Evolutionary conservation across 2,113 vertebrate genomes (phyloP).

Genomic region (Corvus cornix): DNA sequence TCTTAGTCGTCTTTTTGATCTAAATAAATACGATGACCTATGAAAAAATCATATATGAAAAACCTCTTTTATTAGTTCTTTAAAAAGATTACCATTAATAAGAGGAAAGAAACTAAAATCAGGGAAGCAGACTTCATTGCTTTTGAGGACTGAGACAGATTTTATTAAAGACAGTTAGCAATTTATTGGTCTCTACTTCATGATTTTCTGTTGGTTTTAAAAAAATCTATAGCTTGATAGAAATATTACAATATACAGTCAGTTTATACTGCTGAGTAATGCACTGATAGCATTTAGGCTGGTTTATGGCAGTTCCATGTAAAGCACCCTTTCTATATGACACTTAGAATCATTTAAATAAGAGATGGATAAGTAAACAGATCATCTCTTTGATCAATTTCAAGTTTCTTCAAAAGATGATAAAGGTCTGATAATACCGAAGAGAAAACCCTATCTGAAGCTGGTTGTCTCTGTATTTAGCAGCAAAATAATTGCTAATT

Average conservation of each 20-base stretch:
- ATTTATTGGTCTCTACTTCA: not conserved
- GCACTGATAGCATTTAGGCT: slow-evolving; percentile 2
- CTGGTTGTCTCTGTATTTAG: not conserved
- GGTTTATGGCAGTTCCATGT: not conserved
- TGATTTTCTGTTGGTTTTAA: not conserved
- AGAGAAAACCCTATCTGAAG: not conserved
- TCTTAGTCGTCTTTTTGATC: not conserved
- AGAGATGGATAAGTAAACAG: not conserved
- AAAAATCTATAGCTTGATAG: not conserved
- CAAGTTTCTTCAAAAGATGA: not conserved
- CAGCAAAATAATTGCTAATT: not conserved
- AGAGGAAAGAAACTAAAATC: not conserved
- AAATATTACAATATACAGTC: not conserved
- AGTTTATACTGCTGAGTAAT: not conserved
- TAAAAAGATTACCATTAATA: not conserved
- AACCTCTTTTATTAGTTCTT: not conserved
- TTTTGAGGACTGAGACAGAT: not conserved
- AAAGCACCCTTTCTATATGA: not conserved
- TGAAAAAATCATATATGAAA: not conserved
- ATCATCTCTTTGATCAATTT: not conserved
- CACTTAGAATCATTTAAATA: not conserved
- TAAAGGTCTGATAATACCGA: not conserved
- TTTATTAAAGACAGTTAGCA: not conserved
- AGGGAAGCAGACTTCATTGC: not conserved
- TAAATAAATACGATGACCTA: not conserved